phyloP scores from a whole-genome alignment of 2,113 vertebrate genomes.

The Trematomus loennbergii region DNA sequence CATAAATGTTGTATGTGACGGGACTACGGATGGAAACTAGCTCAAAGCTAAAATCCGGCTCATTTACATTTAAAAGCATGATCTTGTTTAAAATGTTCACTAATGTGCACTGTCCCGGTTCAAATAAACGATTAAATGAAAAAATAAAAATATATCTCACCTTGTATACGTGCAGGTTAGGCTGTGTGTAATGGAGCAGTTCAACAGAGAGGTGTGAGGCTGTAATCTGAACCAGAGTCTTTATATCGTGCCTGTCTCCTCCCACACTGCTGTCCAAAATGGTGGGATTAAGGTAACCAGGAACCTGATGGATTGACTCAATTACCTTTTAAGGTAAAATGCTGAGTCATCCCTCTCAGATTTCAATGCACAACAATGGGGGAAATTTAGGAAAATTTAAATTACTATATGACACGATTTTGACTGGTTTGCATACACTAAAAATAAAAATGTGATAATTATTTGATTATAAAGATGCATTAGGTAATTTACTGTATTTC shows the following conservation, averaged over 20 bases:
- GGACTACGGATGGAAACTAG: no score
- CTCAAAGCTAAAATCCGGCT: no score
- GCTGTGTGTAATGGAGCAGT: not conserved
- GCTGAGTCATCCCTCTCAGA: constrained; percentile 23
- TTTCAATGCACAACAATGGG: not conserved
- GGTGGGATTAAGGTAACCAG: not conserved
- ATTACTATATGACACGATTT: not conserved
- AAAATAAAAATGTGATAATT: no score
- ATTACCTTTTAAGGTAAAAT: not conserved
- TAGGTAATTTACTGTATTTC: not conserved
- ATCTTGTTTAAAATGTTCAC: no score
- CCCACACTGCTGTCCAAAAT: constrained; percentile 11
- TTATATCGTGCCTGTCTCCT: constrained; percentile 56
- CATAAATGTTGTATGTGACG: no score
- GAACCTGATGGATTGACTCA: not conserved
- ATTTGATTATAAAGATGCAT: not conserved
- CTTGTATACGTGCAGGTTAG: not conserved
- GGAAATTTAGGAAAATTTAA: no score
- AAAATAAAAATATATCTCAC: no score
- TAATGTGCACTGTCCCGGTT: no score
- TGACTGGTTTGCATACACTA: not conserved
- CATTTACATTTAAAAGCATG: no score
- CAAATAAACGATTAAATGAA: no score
- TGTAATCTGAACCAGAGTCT: not conserved
- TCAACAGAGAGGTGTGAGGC: not conserved